Evolutionary conservation across 1,140 invertebrate species (phyloP).

Genomic region (Littorina saxatilis): DNA sequence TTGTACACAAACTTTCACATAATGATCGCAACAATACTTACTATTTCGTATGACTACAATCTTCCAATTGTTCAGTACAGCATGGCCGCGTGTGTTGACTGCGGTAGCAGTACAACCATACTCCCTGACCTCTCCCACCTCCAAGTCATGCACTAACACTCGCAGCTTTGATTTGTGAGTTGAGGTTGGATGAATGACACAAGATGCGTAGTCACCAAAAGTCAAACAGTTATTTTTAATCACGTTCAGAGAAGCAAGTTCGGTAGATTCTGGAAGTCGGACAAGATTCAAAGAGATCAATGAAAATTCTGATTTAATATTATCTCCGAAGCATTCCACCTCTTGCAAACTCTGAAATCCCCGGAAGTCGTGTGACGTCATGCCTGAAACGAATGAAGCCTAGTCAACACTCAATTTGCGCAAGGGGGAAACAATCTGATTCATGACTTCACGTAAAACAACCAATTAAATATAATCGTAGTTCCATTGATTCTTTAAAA

Average conservation of each 20-base stretch:
- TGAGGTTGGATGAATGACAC: background rate
- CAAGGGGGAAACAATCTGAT: no score
- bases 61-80: background rate
- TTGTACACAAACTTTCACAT: no score
- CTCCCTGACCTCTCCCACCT: background rate
- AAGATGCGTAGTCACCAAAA: slow-evolving; percentile 16
- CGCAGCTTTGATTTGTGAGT: slow-evolving; percentile 16
- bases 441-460: no score
- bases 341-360: slow-evolving; percentile 20
- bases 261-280: background rate
- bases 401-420: no score
- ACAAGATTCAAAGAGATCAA: background rate
- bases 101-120: slow-evolving; percentile 7
- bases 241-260: background rate
- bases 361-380: slow-evolving; percentile 29
- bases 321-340: slow-evolving; percentile 28
- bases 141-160: slow-evolving; percentile 8
- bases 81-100: background rate
- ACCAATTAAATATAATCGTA: background rate
- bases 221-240: slow-evolving; percentile 2
- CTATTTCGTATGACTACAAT: slow-evolving; percentile 6
- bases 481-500: no score
- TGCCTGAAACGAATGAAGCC: no score
- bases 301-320: slow-evolving; percentile 3
- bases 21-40: no score